Evolutionary conservation across 2,113 vertebrate species (phyloP), one percentile per base, ranked within the genome.

Genomic region (Scartelaos histophorus): DNA sequence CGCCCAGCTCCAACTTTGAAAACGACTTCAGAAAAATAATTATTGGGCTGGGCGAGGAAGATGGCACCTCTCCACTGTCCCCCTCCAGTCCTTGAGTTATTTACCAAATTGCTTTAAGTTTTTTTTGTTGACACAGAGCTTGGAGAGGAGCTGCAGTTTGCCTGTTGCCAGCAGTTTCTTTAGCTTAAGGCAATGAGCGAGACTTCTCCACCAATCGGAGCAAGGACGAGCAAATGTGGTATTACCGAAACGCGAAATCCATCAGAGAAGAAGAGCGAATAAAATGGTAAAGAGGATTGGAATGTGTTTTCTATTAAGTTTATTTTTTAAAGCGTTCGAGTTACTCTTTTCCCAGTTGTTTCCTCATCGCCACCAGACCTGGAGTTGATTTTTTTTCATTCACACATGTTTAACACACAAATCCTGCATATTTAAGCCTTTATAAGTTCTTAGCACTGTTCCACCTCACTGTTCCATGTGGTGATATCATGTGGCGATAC

Each of bases 81-180:
- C 24, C 56, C 71, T 35, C 67, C 24, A 21, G 58, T 1, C 5
- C 67, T 64, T 74, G 35, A 61, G 78, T 67, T 71, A 60, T 85
- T 79, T 73, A 66, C 43, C 66, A 71, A 80, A 82, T 76, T 43
- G 53, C 54, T 80, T 79, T 80, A 68, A 57, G 19, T 66, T 80
- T 29, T n/a, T 29, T 83, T 82, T 71, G 67, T 85, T 81, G 81
- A 82, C 69, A 62, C 60, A 43, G 68, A 68, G 66, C 70, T 79
- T 75, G 78, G 25, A 68, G 34, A 21, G 22, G 67, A 24, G 53
- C 51, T 72, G 51, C 45, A 34, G 58, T 65, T 79, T 69, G 71
- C 49, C 47, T 7, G 38, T 46, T 77, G 75, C 78, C 72, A 74
- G 67, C 61, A 49, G 22, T 58, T 58, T 25, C 69, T 0, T 10